Evolutionary conservation across 2,888 invertebrate species (phyloP).

Genomic region (Dolichopus griseipennis): DNA sequence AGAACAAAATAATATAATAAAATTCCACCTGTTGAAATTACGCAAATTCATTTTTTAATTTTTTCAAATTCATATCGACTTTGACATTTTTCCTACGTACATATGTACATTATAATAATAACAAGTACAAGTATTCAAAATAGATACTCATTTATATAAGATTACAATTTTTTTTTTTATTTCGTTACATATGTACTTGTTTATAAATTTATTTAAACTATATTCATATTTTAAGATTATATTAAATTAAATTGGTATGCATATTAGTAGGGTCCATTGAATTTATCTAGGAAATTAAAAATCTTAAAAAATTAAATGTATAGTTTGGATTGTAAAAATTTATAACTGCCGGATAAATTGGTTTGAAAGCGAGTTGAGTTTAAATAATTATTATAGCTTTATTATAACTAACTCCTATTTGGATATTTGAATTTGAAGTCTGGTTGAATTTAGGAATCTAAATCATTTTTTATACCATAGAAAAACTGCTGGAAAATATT

Average conservation of each 20-base stretch:
- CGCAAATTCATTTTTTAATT: conserved; percentile 1
- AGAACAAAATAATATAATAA: neutral
- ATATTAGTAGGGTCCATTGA: neutral
- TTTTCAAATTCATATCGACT: neutral
- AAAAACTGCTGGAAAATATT: too few species aligned
- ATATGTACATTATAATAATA: neutral
- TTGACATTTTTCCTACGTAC: conserved; percentile 1
- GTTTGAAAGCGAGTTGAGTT: too few species aligned
- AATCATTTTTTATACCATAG: too few species aligned
- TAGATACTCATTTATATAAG: neutral
- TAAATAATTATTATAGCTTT: too few species aligned
- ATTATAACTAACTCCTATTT: too few species aligned
- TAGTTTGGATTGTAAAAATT: too few species aligned
- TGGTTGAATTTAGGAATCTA: too few species aligned
- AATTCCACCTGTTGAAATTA: neutral
- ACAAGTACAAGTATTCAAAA: neutral
- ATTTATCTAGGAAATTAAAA: neutral
- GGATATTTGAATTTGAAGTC: too few species aligned
- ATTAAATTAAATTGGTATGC: neutral
- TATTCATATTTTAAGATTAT: neutral
- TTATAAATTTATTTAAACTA: neutral
- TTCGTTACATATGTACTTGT: neutral
- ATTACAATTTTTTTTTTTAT: too few species aligned
- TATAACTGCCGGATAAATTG: too few species aligned
- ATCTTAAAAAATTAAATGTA: too few species aligned